These are phyloP conservation scores for Ctenodactylus gundi DNA, from an alignment of 2,113 vertebrate species.

Conservation along the genomic window DNA sequence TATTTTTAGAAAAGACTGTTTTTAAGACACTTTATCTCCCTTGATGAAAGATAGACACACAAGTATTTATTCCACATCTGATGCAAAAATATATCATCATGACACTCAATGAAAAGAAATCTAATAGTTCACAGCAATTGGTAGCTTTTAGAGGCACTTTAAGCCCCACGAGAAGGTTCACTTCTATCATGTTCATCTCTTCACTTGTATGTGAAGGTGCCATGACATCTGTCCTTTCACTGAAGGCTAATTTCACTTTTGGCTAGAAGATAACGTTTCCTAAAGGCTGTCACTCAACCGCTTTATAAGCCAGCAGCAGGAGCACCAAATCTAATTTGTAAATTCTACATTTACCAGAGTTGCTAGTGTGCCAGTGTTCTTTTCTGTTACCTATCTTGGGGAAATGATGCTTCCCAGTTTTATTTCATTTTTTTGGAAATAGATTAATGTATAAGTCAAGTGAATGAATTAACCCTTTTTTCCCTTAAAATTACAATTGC, in stretches of 20 bases:
- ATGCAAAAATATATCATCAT: constrained; percentile 54
- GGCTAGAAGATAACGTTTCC: constrained; percentile 17
- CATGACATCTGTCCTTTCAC: constrained; percentile 13
- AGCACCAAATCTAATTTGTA: background rate
- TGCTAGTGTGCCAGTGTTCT: background rate
- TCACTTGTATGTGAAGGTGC: background rate
- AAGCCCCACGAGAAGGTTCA: background rate
- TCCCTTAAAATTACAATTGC: background rate
- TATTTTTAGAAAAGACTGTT: constrained; percentile 46
- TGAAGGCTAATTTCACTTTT: constrained; percentile 36
- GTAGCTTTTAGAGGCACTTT: constrained; percentile 59
- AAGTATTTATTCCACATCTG: constrained; percentile 61
- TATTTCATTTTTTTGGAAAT: background rate
- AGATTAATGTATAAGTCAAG: background rate
- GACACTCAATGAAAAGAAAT: constrained; percentile 22
- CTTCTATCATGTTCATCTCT: background rate
- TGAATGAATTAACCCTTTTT: background rate
- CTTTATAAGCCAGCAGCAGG: background rate
- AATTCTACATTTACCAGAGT: background rate
- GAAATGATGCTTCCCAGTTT: background rate
- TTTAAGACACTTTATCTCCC: constrained; percentile 49
- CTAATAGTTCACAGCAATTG: constrained; percentile 33
- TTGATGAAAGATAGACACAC: constrained; percentile 47
- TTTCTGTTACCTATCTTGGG: background rate
- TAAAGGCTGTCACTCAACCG: background rate